These are phyloP conservation scores for Poeciliopsis infans DNA, from an alignment of 2,797 vertebrate species.

Conservation along the genomic window DNA sequence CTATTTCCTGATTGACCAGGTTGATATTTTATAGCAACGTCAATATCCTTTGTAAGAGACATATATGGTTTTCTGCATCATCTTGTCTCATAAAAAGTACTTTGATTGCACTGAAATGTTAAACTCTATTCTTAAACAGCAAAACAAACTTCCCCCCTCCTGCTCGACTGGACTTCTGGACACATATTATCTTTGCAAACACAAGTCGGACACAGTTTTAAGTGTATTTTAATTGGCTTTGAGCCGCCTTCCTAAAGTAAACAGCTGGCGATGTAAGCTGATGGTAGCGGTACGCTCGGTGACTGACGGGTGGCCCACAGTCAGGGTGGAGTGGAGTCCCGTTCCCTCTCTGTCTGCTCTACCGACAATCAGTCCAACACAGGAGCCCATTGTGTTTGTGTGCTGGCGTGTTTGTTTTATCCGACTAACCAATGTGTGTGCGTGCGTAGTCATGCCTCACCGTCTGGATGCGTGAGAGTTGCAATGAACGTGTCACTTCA, in stretches of 20 bases:
- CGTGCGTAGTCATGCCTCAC: constrained; percentile 23
- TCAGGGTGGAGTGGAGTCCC: constrained; percentile 73
- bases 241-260: constrained; percentile 89
- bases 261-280: constrained; percentile 85
- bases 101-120: constrained; percentile 51
- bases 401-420: constrained; percentile 38
- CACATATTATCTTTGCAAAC: constrained; percentile 85
- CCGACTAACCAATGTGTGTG: constrained; percentile 39
- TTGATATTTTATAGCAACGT: constrained; percentile 44
- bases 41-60: constrained; percentile 38
- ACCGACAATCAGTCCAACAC: constrained; percentile 79
- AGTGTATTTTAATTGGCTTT: constrained; percentile 94
- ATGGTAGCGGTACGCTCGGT: constrained; percentile 77
- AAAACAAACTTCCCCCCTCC: constrained; percentile 53
- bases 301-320: constrained; percentile 84
- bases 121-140: constrained; percentile 61
- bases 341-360: constrained; percentile 75
- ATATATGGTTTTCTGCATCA: not conserved
- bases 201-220: constrained; percentile 79
- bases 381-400: constrained; percentile 79
- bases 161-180: constrained; percentile 69
- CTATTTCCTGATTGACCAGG: not conserved
- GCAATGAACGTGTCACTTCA: constrained; percentile 28
- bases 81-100: constrained; percentile 52
- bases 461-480: constrained; percentile 21